These are phyloP conservation scores for Lota lota DNA, from an alignment of 2,113 vertebrate species.

Conservation along the genomic window DNA sequence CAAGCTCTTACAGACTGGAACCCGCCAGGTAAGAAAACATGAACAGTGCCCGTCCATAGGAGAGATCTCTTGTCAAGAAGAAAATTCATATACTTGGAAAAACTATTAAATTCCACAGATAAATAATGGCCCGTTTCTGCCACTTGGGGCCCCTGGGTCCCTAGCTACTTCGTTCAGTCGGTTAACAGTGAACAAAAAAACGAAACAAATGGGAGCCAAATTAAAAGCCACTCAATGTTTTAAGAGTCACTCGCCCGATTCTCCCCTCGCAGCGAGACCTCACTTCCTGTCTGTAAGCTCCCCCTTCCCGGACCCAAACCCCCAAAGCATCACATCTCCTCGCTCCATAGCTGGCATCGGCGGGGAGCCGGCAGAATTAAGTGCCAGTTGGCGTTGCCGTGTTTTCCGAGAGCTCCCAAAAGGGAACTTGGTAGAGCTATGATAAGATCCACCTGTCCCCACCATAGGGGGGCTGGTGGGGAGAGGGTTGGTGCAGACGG, in stretches of 20 bases:
- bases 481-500: conserved; percentile 57
- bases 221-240: conserved; percentile 87
- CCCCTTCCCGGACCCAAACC: conserved; percentile 46
- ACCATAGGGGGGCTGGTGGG: conserved; percentile 62
- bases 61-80: conserved; percentile 18
- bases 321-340: conserved; percentile 56
- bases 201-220: conserved; percentile 77
- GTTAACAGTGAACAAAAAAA: conserved; percentile 68
- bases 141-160: conserved; percentile 23
- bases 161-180: conserved; percentile 29
- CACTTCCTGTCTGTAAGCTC: conserved; percentile 94
- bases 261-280: conserved; percentile 68
- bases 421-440: conserved; percentile 76
- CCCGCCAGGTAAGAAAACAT: conserved; percentile 55
- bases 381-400: conserved; percentile 96
- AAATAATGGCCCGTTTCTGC: conserved; percentile 37
- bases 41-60: conserved; percentile 26
- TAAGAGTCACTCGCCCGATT: conserved; percentile 75
- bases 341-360: conserved; percentile 81
- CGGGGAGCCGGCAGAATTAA: conserved; percentile 89
- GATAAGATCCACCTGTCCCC: conserved; percentile 80
- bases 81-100: conserved; percentile 57
- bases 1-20: conserved; percentile 44
- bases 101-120: conserved; percentile 46
- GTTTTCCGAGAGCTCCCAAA: conserved; percentile 88